These are phyloP conservation scores for Himalopsyche anomala DNA, from an alignment of 2,888 invertebrate species.

Conservation along the genomic window DNA sequence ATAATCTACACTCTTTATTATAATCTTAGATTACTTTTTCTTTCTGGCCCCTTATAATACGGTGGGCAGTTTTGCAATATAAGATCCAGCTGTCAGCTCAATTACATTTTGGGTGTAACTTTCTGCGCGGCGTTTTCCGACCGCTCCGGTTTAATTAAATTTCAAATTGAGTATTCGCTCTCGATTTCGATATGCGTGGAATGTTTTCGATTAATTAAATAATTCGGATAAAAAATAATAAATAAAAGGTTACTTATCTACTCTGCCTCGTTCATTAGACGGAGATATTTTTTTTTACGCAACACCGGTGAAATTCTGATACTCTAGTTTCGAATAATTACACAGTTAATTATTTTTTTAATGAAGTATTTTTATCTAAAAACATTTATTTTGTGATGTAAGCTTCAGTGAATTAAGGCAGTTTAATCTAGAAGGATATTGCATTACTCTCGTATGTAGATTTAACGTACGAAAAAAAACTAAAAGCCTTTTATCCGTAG, in stretches of 20 bases:
- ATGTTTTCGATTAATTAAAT: conserved; percentile 24
- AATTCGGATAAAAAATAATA: not conserved
- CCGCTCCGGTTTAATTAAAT: conserved; percentile 27
- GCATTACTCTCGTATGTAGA: too few species aligned
- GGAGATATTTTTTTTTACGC: not conserved
- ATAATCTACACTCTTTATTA: conserved; percentile 4
- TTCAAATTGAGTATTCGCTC: conserved; percentile 17
- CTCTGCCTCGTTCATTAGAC: not conserved
- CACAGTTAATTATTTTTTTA: not conserved
- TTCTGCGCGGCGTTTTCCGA: conserved; percentile 17
- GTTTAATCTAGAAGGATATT: too few species aligned
- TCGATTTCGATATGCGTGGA: conserved; percentile 38
- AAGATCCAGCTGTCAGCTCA: conserved; percentile 16
- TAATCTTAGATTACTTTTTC: conserved; percentile 10
- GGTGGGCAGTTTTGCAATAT: conserved; percentile 22
- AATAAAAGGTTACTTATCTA: conserved; percentile 39
- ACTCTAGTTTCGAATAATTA: not conserved
- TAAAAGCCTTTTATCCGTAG: too few species aligned
- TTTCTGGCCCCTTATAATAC: conserved; percentile 32
- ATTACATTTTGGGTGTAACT: conserved; percentile 33
- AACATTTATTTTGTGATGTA: conserved; percentile 1
- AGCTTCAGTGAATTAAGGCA: not conserved
- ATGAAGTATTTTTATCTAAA: conserved; percentile 11
- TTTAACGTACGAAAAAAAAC: too few species aligned
- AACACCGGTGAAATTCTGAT: not conserved